Base-by-base conservation (phyloP, 2,797 vertebrate species). In the Argya squamiceps region DNA sequence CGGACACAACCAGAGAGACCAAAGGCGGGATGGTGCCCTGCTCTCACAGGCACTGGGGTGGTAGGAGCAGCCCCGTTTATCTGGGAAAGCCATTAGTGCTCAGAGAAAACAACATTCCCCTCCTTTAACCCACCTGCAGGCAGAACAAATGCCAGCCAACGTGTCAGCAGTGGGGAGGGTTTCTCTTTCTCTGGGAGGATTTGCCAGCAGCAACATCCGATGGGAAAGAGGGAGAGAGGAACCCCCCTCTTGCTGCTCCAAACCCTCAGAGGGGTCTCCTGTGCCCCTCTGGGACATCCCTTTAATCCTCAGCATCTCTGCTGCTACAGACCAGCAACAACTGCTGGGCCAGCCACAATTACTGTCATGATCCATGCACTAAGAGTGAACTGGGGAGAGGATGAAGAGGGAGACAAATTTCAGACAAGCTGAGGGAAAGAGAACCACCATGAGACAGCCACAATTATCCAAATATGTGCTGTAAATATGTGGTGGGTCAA, bases 1-100 rank as follows among this genome's bases (percentile, higher is more conserved):
- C 4, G 16, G 96, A 95, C 95, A 97, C 96, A 96, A 70, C 0
- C 5, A 21, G 65, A 83, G 91, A 2, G 10, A n/a, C 95, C 77
- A 52, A 89, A 89, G 71, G 83, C 15, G 52, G 74, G 64, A 88
- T 0, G 4, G 81, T 81, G 91, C 79, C 89, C 79, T 64, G 87
- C 81, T 96, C 95, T 89, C 84, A 87, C 88, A 88, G 84, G 64
- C 58, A 41, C 63, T 19, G 22, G 8, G 32, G 29, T 30, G 93
- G 96, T 23, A 88, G 78, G n/a, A 96, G 93, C 93, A 47, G 39
- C 47, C 49, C 50, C 23, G 12, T 84, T 91, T 39, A 68, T 73
- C 76, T 79, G 92, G 95, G 94, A 85, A 68, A 83, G 69, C 39
- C 81, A 80, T 67, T 41, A 76, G 77, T 46, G 67, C 53, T 11